A percentile compares a stretch with the other conserved stretches of the same genome.
Conservation (phyloP, 2,797 vertebrate species). For the Lateolabrax maculatus region DNA sequence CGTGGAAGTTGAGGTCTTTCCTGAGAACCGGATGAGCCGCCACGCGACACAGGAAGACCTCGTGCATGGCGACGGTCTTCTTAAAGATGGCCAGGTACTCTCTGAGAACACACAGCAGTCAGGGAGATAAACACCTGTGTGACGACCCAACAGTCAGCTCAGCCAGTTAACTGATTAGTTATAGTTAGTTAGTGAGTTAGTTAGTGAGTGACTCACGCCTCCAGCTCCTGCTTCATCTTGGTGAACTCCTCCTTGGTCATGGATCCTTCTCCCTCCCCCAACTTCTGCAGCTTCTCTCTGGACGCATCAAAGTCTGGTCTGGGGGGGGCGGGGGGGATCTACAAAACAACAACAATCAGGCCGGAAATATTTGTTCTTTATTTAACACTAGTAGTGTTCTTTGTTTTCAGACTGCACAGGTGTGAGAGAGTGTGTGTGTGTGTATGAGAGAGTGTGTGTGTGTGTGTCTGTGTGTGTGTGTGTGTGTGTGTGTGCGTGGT, state of each 20-base stretch:
- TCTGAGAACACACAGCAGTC: constrained; percentile 78
- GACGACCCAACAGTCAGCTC: background rate
- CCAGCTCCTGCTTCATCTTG: constrained; percentile 99
- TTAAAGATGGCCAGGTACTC: constrained; percentile 99
- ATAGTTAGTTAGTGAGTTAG: too few species aligned
- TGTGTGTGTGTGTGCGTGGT: background rate
- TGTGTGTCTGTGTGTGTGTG: background rate
- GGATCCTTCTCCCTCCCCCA: constrained; percentile 98
- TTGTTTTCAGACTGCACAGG: background rate
- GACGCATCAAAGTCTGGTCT: constrained; percentile 98
- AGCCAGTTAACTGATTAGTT: background rate
- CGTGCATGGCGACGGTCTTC: constrained; percentile 99
- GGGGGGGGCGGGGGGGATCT: constrained; percentile 98
- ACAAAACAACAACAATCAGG: constrained; percentile 6
- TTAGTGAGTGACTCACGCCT: constrained; percentile 90
- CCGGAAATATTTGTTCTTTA: background rate
- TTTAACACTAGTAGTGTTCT: background rate
- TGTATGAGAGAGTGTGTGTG: too few species aligned
- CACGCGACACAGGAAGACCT: constrained; percentile 97
- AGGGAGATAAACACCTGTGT: background rate
- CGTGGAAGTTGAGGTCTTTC: constrained; percentile 98
- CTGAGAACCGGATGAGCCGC: constrained; percentile 97
- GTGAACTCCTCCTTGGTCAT: constrained; percentile 99
- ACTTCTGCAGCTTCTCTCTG: constrained; percentile 97
- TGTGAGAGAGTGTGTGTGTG: too few species aligned